Evolutionary conservation across 2,888 invertebrate species (phyloP), one percentile per base, ranked within the genome.

Genomic region (Diarsia brunnea): DNA sequence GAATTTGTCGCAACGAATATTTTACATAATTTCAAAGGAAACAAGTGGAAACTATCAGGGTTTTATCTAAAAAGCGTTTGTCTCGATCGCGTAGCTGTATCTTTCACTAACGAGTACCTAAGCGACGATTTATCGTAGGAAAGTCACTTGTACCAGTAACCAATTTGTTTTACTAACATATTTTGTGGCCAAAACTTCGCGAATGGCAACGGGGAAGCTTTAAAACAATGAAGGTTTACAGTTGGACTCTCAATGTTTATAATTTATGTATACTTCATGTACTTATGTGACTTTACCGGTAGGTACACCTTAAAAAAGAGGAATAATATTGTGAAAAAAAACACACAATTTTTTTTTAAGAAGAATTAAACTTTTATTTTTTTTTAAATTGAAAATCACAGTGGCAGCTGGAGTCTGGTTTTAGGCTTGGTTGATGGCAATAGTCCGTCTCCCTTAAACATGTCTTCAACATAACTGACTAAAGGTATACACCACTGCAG

Each of bases 21-120:
- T 78, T 63, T 63, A 63, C 63, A 75, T 75, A 77, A 87, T 77
- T 79, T 75, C 53, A 72, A 75, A 69, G 27, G 67, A 55, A 24
- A 86, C 78, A 78, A 74, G 73, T 64, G 55, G 43, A 69, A 70
- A 75, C 78, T 78, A 71, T 81, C 86, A 51, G 24, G n/a, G 67
- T 45, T 80, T 84, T 87, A 89, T 87, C 87, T 87, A 69, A 78
- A 68, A 71, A 80, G 69, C 81, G 81, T 85, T 86, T 84, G 80
- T 86, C 82, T 82, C 53, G 31, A 38, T 43, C 73, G 51, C 60
- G 65, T 16, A 72, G 81, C 69, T 71, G 78, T 87, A 87, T 86
- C 81, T 86, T 53, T 51, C 47, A 51, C 87, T 87, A 87, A 87
- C 82, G 81, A 88, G 83, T 38, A 75, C 55, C 73, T 73, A 77